Conservation (phyloP, 2,888 invertebrate species). For the Callinectes sapidus region DNA sequence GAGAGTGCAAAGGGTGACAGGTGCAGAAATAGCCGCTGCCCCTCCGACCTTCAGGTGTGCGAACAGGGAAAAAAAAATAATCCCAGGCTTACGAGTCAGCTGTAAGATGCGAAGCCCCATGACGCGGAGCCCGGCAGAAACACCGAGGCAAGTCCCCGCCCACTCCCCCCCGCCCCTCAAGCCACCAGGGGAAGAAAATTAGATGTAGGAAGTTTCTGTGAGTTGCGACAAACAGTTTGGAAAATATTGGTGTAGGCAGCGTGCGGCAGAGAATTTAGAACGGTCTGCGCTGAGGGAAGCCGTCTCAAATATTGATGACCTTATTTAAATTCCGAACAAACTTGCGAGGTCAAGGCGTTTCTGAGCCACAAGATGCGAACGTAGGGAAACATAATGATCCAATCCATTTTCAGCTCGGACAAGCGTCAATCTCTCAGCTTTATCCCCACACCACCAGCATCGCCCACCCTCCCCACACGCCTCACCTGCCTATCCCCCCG, state of each 20-base stretch:
- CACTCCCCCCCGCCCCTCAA: background rate
- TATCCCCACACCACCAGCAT: background rate
- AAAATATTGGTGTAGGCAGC: background rate
- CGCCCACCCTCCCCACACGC: background rate
- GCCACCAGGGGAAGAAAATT: background rate
- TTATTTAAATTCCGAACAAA: background rate
- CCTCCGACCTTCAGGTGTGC: background rate
- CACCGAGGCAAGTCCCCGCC: background rate
- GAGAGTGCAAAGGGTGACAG: background rate
- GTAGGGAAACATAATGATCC: background rate
- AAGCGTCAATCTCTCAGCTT: constrained; percentile 2
- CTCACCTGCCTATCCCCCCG: background rate
- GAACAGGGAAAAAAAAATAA: background rate
- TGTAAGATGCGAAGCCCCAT: background rate
- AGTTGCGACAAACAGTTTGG: background rate
- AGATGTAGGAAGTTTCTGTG: background rate
- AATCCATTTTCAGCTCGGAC: background rate
- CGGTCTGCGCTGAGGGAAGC: background rate
- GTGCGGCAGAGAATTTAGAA: background rate
- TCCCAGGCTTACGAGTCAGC: background rate
- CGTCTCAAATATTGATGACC: background rate
- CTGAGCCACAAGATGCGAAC: background rate
- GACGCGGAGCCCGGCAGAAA: background rate
- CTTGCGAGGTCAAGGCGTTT: background rate
- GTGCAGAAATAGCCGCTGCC: background rate